Base-by-base conservation (phyloP, 2,113 vertebrate genomes). In the Tiliqua scincoides region DNA sequence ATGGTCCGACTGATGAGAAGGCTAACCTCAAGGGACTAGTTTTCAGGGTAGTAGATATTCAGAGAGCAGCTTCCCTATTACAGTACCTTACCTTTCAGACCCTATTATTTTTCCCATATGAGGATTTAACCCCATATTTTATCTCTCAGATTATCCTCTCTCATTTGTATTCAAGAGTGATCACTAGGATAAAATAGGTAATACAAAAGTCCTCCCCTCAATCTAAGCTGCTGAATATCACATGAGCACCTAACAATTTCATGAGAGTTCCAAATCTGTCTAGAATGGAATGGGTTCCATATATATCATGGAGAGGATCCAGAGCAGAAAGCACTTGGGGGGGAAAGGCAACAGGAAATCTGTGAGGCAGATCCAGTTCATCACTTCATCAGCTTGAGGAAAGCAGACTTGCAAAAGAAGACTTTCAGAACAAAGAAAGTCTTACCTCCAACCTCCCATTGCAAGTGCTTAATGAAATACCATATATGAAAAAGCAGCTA, bases 1-100 rank as follows among this genome's bases (percentile, higher is more conserved):
- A 67, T 0, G 0, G 59, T 9, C 52, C 59, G 2, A 86, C 62
- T 2, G 62, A 61, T 48, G 1, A 1, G 17, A 9, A 68, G 57
- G 48, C 18, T 76, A 40, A 4, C 0, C 40, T 43, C 15, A 1
- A 52, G 75, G 54, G 70, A 9, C 0, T 0, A 74, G 10, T 30
- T 59, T 27, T 25, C 40, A 80, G 72, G 90, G 81, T 37, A 72
- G 65, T 32, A 11, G 35, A 32, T 37, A 0, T 37, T 25, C 25
- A 20, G 59, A 65, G 32, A 0, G 0, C 63, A 11, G 23, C 54
- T 30, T 67, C 37, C 7, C n/a, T 0, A 0, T 30, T 68, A 27
- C 1, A 12, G 37, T 0, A 21, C 32, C 17, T 10, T 30, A 67
- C 21, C 0, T 61, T 59, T 85, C 12, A 40, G 4, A 59, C 21